Percentiles rank a stretch among this genome's conserved stretches.
These are phyloP conservation scores for Ditylenchus weischeri DNA, from an alignment of 2,888 invertebrate species.

Conservation along the genomic window DNA sequence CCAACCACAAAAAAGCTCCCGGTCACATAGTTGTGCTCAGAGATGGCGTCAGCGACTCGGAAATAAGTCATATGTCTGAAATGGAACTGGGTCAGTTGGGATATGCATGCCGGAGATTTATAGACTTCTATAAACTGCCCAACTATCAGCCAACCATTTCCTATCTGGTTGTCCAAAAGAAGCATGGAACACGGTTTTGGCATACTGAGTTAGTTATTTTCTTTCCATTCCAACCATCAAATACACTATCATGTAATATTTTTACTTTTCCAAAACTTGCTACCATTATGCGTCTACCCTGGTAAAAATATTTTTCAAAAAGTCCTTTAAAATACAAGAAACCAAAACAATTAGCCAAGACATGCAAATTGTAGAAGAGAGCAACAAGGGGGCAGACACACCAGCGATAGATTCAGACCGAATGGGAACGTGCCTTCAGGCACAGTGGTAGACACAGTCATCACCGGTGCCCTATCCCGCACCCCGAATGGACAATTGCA, in stretches of 20 bases:
- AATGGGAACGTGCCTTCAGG: constrained; percentile 49
- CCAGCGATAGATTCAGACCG: background rate
- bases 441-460: constrained; percentile 51
- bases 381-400: background rate
- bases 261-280: too few species aligned
- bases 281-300: too few species aligned
- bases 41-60: background rate
- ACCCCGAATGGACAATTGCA: constrained; percentile 20
- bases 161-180: constrained; percentile 53
- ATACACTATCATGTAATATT: too few species aligned
- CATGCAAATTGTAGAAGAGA: background rate
- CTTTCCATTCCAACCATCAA: background rate
- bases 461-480: constrained; percentile 36
- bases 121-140: background rate
- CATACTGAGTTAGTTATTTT: background rate
- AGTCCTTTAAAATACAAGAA: too few species aligned
- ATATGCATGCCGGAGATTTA: background rate
- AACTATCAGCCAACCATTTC: constrained; percentile 46
- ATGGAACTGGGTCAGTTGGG: constrained; percentile 1
- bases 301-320: too few species aligned
- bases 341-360: too few species aligned
- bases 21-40: constrained; percentile 1
- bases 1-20: background rate
- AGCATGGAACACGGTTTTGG: constrained; percentile 45
- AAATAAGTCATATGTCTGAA: background rate